Base-by-base conservation (phyloP, 2,113 vertebrate species). In the Chaetodon trifascialis region DNA sequence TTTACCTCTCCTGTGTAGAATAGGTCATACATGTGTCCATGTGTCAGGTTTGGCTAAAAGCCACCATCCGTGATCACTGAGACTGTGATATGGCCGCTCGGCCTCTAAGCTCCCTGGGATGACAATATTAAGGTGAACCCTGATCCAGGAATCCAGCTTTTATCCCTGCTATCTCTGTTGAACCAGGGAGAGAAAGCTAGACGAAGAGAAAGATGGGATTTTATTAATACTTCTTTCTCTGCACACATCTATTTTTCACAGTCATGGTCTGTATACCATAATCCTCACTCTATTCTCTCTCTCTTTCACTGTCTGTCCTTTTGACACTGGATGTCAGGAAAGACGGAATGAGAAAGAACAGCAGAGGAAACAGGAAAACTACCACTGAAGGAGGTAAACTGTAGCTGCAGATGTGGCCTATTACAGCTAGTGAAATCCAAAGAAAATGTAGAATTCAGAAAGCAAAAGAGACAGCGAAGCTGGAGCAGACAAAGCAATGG, bases 171-270 rank as follows among this genome's bases (percentile, higher is more conserved):
- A 92, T 91, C 88, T 90, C 88, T 75, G 82, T 66, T 66, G 1
- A 86, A 80, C 69, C 85, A 86, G 80, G 85, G 55, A 76, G 60
- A 79, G 78, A 76, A 59, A 6, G 67, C 74, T 42, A 60, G 74
- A 86, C 16, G 15, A 76, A 46, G 56, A 87, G 79, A 79, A 86
- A 91, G 82, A 88, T 83, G 46, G 64, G 62, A 62, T 80, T 88
- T 84, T 56, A 75, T 76, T 74, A 80, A 67, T 66, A 80, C 58
- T 73, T 82, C 66, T 76, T 79, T 85, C 68, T 80, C 77, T 68
- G 67, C 76, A 74, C 80, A 85, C 67, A 76, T 88, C 76, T 82
- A 84, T 88, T 92, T 88, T 89, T 86, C 76, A 88, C 90, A 89
- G 86, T 90, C 80, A 85, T 83, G 89, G 80, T 91, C 85, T 76